Evolutionary conservation across 2,113 vertebrate genomes (phyloP).

Genomic region (Phalacrocorax pelagicus): DNA sequence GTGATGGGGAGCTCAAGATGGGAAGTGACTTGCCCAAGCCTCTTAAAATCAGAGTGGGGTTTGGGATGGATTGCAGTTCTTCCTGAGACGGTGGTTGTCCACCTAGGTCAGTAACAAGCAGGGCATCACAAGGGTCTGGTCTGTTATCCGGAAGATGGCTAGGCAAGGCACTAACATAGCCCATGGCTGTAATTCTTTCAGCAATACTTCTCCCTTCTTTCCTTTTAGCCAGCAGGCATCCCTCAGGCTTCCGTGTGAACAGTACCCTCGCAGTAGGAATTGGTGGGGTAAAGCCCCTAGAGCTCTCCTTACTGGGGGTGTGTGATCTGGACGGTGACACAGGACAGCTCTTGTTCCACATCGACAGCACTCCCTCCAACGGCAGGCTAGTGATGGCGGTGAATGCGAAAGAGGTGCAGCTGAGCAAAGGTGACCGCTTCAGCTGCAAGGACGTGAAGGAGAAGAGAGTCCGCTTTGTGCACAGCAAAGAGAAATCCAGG

Average conservation of each 20-base stretch:
- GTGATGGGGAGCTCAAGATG: not conserved
- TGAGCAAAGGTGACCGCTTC: conserved; percentile 77
- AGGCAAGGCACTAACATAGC: not conserved
- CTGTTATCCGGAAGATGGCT: not conserved
- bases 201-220: not conserved
- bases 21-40: not conserved
- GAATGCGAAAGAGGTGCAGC: conserved; percentile 43
- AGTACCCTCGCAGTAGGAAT: conserved; percentile 82
- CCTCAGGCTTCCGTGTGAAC: conserved; percentile 68
- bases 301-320: conserved; percentile 70
- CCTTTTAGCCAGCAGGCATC: conserved; percentile 71
- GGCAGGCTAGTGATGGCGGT: conserved; percentile 74
- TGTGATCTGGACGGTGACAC: conserved; percentile 53
- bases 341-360: conserved; percentile 70
- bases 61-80: not conserved
- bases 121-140: not conserved
- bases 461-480: conserved; percentile 79
- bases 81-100: not conserved
- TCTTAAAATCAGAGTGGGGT: not conserved
- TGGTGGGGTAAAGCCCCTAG: conserved; percentile 74
- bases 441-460: conserved; percentile 76
- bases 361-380: conserved; percentile 78
- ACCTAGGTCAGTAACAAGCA: not conserved
- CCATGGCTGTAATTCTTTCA: not conserved
- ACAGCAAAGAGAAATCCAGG: conserved; percentile 82